Evolutionary conservation across 2,113 vertebrate genomes (phyloP).

Genomic region (Etheostoma cragini): DNA sequence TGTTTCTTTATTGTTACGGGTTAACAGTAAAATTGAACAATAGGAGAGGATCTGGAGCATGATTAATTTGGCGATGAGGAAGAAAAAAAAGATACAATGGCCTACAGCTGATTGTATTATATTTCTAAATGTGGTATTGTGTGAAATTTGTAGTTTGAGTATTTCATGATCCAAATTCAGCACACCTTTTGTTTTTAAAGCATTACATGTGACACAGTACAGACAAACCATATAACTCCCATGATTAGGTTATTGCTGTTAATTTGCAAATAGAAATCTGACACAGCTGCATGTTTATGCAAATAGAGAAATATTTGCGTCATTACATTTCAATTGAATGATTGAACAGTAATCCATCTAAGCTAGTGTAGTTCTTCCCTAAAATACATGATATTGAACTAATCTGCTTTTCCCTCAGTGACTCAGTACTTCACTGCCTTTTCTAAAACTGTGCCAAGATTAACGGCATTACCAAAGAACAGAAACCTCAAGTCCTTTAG

Average conservation of each 20-base stretch:
- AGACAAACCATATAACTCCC: constrained; percentile 18
- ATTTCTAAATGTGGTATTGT: constrained; percentile 39
- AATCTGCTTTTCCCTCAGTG: constrained; percentile 79
- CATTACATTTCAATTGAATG: constrained; percentile 76
- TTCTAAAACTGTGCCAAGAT: constrained; percentile 77
- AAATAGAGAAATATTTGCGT: constrained; percentile 60
- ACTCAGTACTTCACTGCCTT: constrained; percentile 68
- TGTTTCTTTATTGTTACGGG: constrained; percentile 78
- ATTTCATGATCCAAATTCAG: constrained; percentile 6
- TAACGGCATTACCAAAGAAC: constrained; percentile 83
- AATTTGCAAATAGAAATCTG: constrained; percentile 11
- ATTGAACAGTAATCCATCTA: constrained; percentile 80
- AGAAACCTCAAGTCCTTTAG: constrained; percentile 78
- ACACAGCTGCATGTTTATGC: constrained; percentile 40
- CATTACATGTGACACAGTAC: not conserved
- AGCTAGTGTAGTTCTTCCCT: constrained; percentile 72
- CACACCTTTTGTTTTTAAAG: constrained; percentile 3
- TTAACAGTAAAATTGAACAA: constrained; percentile 74
- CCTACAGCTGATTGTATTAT: constrained; percentile 54
- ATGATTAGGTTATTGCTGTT: not conserved
- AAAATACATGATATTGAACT: constrained; percentile 81
- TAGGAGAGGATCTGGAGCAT: constrained; percentile 76
- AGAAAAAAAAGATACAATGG: constrained; percentile 50
- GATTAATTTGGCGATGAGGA: constrained; percentile 73
- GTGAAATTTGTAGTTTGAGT: constrained; percentile 40